Evolutionary conservation across 2,888 invertebrate genomes (phyloP).

Genomic region (Hedya salicella): DNA sequence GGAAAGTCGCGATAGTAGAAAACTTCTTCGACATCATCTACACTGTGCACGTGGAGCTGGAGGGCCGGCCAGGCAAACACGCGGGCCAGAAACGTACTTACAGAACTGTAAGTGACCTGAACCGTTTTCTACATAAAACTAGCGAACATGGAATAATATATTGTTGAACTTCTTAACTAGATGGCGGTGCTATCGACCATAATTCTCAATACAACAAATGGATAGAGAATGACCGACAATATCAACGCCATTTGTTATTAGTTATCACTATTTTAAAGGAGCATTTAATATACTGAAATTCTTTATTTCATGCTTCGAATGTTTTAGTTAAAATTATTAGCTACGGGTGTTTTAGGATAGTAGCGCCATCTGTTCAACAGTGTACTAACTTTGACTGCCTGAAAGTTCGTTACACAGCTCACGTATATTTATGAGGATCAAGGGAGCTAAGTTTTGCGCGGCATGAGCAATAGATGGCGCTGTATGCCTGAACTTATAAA

Average conservation of each 20-base stretch:
- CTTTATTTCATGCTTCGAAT: too few species aligned
- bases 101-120: conserved; percentile 92
- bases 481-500: not conserved
- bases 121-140: too few species aligned
- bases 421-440: not conserved
- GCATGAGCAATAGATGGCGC: conserved; percentile 31
- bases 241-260: too few species aligned
- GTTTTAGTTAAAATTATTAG: not conserved
- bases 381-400: not conserved
- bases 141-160: too few species aligned
- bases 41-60: conserved; percentile 96
- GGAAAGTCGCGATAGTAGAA: conserved; percentile 98
- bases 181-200: too few species aligned
- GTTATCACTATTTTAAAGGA: too few species aligned
- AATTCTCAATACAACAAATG: too few species aligned
- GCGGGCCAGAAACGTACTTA: conserved; percentile 99
- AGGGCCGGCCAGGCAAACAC: conserved; percentile 96
- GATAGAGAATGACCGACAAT: too few species aligned
- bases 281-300: too few species aligned
- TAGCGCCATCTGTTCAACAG: conserved; percentile 30
- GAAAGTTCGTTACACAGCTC: not conserved
- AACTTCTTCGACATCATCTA: conserved; percentile 99
- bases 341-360: not conserved
- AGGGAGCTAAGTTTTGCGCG: not conserved
- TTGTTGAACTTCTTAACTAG: too few species aligned